Percentiles rank a stretch among this genome's conserved stretches.
These are phyloP conservation scores for Microcebus murinus DNA, from an alignment of 2,113 vertebrate species.

Conservation along the genomic window DNA sequence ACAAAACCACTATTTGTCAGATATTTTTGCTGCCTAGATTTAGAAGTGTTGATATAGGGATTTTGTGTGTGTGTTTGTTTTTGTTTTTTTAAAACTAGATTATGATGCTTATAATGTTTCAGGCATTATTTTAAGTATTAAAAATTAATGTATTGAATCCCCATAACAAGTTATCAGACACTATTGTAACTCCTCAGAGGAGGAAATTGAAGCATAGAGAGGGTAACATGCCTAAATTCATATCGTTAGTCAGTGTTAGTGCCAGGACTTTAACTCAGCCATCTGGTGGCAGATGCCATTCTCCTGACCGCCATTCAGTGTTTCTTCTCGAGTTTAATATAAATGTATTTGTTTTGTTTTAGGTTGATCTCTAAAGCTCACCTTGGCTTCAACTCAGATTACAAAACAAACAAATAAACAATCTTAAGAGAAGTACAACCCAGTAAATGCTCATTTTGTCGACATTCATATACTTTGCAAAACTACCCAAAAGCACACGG, in stretches of 20 bases:
- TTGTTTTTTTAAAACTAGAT: background rate
- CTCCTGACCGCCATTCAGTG: accelerated
- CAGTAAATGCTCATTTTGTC: background rate
- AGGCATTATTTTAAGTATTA: background rate
- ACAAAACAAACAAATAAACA: background rate
- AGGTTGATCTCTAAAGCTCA: background rate
- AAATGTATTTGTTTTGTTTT: background rate
- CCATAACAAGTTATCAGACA: background rate
- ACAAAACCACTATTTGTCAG: background rate
- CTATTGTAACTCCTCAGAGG: background rate
- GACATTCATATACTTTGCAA: background rate
- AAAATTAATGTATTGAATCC: background rate
- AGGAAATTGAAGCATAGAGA: background rate
- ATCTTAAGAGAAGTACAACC: background rate
- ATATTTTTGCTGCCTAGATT: background rate
- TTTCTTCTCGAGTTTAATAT: background rate
- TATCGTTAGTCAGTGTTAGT: background rate
- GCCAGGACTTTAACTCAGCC: background rate
- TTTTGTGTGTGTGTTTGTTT: background rate
- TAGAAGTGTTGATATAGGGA: background rate
- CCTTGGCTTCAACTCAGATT: background rate
- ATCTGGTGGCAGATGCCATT: too few species aligned
- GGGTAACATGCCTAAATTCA: background rate
- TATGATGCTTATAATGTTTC: background rate
- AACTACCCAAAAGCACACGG: background rate